phyloP scores from a whole-genome alignment of 2,888 invertebrate genomes.

The Gari tellinella region DNA sequence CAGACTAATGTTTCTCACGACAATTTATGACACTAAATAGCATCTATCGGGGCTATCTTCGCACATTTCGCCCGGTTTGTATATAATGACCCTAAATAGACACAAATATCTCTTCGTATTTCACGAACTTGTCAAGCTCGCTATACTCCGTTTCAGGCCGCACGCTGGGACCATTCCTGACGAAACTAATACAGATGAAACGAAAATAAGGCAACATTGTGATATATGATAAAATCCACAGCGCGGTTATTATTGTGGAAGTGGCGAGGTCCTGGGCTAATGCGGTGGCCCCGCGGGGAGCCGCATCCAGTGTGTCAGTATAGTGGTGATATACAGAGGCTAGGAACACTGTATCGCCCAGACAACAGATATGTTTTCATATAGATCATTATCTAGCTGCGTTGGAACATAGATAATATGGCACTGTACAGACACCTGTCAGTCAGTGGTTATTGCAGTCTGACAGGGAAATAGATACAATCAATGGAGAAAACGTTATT shows the following conservation, averaged over 20 bases:
- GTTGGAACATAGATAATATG: too few species aligned
- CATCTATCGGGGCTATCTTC: slow-evolving; percentile 29
- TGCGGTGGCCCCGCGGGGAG: background rate
- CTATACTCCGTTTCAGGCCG: slow-evolving; percentile 45
- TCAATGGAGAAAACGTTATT: too few species aligned
- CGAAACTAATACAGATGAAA: slow-evolving; percentile 54
- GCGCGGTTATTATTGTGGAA: slow-evolving; percentile 29
- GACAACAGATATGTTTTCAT: too few species aligned
- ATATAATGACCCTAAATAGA: slow-evolving; percentile 50
- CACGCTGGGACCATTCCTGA: slow-evolving; percentile 49
- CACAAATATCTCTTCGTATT: slow-evolving; percentile 35
- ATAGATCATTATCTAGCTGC: too few species aligned
- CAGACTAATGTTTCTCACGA: slow-evolving; percentile 39
- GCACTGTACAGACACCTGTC: too few species aligned
- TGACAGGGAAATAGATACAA: too few species aligned
- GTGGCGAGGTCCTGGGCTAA: slow-evolving; percentile 1
- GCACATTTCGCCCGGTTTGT: slow-evolving; percentile 34
- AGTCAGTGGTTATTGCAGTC: too few species aligned
- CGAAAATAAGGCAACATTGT: slow-evolving; percentile 29
- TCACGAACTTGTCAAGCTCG: slow-evolving; percentile 39
- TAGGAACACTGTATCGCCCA: too few species aligned
- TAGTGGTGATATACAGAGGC: too few species aligned
- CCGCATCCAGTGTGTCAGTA: too few species aligned
- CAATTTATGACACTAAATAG: slow-evolving; percentile 30
- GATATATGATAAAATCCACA: slow-evolving; percentile 41